Evolutionary conservation across 2,797 vertebrate species (phyloP).

Genomic region (Heliangelus exortis): DNA sequence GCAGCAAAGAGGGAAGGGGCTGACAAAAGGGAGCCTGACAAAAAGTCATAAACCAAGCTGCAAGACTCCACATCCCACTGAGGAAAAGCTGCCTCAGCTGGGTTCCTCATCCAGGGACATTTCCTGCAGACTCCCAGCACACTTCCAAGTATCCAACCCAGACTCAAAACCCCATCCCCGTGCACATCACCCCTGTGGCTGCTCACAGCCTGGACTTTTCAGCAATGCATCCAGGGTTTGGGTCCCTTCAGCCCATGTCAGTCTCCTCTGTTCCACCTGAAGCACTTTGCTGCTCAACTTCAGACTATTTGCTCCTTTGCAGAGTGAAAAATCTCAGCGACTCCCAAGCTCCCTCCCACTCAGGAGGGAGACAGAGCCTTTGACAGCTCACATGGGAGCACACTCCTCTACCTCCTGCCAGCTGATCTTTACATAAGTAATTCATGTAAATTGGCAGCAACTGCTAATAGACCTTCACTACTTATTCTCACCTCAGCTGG

Average conservation of each 20-base stretch:
- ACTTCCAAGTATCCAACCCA: too few species aligned
- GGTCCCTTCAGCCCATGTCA: not conserved
- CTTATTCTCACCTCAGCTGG: slow-evolving; percentile 38
- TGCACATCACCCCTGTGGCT: too few species aligned
- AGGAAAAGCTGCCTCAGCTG: not conserved
- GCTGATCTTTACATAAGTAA: slow-evolving; percentile 50
- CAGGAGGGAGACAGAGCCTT: not conserved
- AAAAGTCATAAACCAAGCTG: too few species aligned
- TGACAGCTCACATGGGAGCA: slow-evolving; percentile 68
- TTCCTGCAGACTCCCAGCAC: not conserved
- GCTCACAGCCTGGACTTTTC: too few species aligned
- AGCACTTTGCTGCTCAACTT: not conserved
- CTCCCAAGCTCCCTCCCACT: slow-evolving; percentile 37
- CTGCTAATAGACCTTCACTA: slow-evolving; percentile 47
- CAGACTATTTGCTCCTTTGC: not conserved
- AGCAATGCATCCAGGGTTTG: rapidly evolving
- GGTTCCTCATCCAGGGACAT: not conserved
- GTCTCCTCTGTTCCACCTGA: not conserved
- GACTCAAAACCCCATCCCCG: too few species aligned
- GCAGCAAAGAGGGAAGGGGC: too few species aligned
- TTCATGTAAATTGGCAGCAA: slow-evolving; percentile 19
- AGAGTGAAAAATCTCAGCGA: not conserved
- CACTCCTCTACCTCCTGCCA: not conserved
- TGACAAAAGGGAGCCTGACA: too few species aligned
- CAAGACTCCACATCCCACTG: too few species aligned